These are phyloP conservation scores for Malurus melanocephalus DNA, from an alignment of 2,113 vertebrate genomes.

Conservation along the genomic window DNA sequence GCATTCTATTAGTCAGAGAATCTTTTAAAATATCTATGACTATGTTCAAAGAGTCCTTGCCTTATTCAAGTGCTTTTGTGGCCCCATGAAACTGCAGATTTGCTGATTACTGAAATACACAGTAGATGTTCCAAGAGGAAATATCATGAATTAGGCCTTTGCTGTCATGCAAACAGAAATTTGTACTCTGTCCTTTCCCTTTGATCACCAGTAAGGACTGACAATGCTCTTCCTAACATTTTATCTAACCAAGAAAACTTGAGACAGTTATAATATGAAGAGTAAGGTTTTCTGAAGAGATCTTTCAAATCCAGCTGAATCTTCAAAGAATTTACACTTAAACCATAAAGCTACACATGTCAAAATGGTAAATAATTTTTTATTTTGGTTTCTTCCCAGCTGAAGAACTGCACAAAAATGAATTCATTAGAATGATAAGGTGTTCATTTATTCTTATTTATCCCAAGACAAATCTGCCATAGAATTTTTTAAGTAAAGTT, in stretches of 20 bases:
- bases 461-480: not conserved
- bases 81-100: not conserved
- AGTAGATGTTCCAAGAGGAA: not conserved
- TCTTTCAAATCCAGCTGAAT: not conserved
- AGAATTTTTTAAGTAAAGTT: not conserved
- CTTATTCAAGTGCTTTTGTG: constrained; percentile 4
- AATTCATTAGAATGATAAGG: not conserved
- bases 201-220: not conserved
- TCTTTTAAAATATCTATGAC: not conserved
- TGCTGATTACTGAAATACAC: not conserved
- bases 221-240: not conserved
- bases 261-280: not conserved
- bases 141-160: not conserved
- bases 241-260: not conserved
- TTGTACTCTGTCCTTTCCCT: not conserved
- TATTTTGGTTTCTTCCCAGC: not conserved
- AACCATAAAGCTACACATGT: not conserved
- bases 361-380: not conserved
- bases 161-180: not conserved
- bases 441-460: not conserved
- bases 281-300: not conserved
- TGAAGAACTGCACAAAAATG: not conserved
- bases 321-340: not conserved
- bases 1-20: not conserved
- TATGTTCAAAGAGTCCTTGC: not conserved